These are phyloP conservation scores for Poeciliopsis infans DNA, from an alignment of 2,797 vertebrate species.

Conservation along the genomic window DNA sequence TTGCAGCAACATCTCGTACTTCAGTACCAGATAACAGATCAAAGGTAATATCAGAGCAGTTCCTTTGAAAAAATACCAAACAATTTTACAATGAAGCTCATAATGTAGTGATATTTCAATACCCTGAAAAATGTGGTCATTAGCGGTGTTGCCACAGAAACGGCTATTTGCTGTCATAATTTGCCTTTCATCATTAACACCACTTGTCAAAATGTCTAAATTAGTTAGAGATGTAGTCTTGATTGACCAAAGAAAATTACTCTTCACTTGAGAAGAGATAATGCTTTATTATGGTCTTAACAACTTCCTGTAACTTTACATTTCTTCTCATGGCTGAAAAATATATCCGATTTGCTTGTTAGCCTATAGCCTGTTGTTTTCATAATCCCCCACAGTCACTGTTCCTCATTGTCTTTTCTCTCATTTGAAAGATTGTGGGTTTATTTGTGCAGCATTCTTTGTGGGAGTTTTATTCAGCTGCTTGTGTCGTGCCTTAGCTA, in stretches of 20 bases:
- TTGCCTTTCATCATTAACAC: not conserved
- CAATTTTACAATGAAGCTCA: constrained; percentile 9
- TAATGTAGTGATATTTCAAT: constrained; percentile 13
- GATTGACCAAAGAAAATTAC: not conserved
- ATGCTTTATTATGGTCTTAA: constrained; percentile 13
- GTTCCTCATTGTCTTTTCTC: not conserved
- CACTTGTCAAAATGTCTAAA: constrained; percentile 15
- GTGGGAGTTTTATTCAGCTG: not conserved
- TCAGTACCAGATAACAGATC: constrained; percentile 23
- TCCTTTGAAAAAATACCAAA: not conserved
- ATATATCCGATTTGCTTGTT: constrained; percentile 7
- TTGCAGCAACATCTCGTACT: constrained; percentile 11
- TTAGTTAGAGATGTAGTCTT: not conserved
- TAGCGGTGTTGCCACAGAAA: constrained; percentile 25
- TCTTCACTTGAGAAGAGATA: constrained; percentile 1
- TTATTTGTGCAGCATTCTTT: constrained; percentile 7
- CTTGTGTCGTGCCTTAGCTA: constrained; percentile 14
- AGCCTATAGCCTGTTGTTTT: not conserved
- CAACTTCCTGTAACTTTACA: constrained; percentile 15
- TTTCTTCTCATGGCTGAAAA: constrained; percentile 23
- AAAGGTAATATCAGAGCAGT: constrained; percentile 15
- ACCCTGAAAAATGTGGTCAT: constrained; percentile 1
- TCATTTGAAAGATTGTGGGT: not conserved
- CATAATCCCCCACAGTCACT: not conserved
- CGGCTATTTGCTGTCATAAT: constrained; percentile 7